Evolutionary conservation across 2,888 invertebrate genomes (phyloP).

Genomic region (Spisula solida): DNA sequence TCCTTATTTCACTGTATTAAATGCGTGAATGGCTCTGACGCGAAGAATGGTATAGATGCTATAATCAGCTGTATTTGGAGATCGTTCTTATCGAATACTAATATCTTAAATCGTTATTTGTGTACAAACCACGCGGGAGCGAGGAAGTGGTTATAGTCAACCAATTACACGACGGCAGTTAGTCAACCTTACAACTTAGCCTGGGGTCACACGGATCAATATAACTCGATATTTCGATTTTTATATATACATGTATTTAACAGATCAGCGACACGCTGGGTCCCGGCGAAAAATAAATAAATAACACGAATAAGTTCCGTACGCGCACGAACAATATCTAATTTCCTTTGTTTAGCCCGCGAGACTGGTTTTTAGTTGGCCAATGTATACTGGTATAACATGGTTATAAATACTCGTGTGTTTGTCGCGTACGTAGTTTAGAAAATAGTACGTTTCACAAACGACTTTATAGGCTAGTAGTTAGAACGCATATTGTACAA

Average conservation of each 20-base stretch:
- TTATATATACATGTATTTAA: constrained; percentile 42
- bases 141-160: constrained; percentile 57
- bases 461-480: constrained; percentile 4
- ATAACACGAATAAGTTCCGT: constrained; percentile 23
- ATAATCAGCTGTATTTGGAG: constrained; percentile 20
- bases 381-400: background rate
- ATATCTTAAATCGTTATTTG: constrained; percentile 39
- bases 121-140: constrained; percentile 32
- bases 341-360: constrained; percentile 40
- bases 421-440: background rate
- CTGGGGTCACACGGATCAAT: constrained; percentile 51
- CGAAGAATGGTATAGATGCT: background rate
- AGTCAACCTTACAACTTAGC: constrained; percentile 58
- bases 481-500: background rate
- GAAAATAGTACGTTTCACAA: background rate
- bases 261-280: constrained; percentile 25
- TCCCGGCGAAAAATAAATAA: constrained; percentile 36
- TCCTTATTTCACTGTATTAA: constrained; percentile 30
- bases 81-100: constrained; percentile 39
- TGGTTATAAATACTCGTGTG: background rate
- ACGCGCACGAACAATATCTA: constrained; percentile 22
- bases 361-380: constrained; percentile 16
- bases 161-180: constrained; percentile 52
- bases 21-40: constrained; percentile 24
- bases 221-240: constrained; percentile 43